Evolutionary conservation across 2,113 vertebrate species (phyloP).

Genomic region (Gobius niger): DNA sequence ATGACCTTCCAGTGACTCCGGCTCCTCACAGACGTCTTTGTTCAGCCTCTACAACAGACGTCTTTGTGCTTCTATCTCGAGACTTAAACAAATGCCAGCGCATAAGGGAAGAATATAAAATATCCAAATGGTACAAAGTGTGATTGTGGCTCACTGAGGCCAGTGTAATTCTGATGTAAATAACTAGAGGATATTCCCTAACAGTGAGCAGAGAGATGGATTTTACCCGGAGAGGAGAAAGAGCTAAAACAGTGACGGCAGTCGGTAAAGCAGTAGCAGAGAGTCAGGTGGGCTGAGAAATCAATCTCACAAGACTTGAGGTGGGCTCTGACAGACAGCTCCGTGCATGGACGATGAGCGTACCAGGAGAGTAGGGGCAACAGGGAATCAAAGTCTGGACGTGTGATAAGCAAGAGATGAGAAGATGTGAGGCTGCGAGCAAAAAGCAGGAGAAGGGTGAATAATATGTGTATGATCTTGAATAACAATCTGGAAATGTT

Average conservation of each 20-base stretch:
- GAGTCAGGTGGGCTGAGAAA: conserved; percentile 63
- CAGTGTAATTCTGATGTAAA: conserved; percentile 46
- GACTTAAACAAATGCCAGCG: conserved; percentile 24
- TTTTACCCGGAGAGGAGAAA: conserved; percentile 39
- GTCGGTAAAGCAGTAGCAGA: conserved; percentile 68
- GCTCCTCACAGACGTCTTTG: not conserved
- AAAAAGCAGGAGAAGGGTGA: not conserved
- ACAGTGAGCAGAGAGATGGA: conserved; percentile 49
- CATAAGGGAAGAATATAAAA: conserved; percentile 48
- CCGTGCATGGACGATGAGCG: conserved; percentile 55
- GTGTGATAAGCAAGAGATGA: conserved; percentile 19
- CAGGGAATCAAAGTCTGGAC: conserved; percentile 7
- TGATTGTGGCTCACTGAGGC: conserved; percentile 15
- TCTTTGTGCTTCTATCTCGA: conserved; percentile 11
- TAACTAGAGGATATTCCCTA: conserved; percentile 49
- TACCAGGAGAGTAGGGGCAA: conserved; percentile 1
- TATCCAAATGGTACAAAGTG: conserved; percentile 3
- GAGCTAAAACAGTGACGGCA: not conserved
- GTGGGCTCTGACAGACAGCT: conserved; percentile 54
- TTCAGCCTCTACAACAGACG: conserved; percentile 28
- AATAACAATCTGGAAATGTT: too few species aligned
- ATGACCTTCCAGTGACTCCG: not conserved
- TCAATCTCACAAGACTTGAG: conserved; percentile 57
- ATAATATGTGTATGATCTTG: too few species aligned
- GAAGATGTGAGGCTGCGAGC: not conserved